These are phyloP conservation scores for Ginglymostoma cirratum DNA, from an alignment of 2,113 vertebrate genomes.

Conservation along the genomic window DNA sequence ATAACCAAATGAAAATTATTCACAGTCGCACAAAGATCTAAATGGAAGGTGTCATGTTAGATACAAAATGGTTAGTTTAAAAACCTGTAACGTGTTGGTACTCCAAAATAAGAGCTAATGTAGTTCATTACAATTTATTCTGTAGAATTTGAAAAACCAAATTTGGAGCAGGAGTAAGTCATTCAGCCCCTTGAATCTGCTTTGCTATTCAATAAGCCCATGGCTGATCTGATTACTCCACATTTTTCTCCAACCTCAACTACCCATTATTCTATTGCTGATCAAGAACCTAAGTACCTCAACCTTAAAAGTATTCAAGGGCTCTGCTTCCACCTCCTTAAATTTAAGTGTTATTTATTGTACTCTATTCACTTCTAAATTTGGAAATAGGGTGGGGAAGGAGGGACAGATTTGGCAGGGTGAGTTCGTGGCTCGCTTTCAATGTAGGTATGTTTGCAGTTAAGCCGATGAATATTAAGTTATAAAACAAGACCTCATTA, in stretches of 20 bases:
- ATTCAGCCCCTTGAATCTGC: too few relatives aligned
- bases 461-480: neutral
- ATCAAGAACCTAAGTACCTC: too few relatives aligned
- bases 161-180: too few relatives aligned
- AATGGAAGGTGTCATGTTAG: neutral
- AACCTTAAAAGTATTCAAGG: too few relatives aligned
- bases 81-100: neutral
- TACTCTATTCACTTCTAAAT: too few relatives aligned
- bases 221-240: too few relatives aligned
- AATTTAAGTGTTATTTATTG: neutral
- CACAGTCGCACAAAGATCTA: neutral
- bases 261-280: too few relatives aligned
- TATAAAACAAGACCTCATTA: neutral
- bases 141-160: neutral
- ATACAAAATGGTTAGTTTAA: neutral
- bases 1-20: neutral
- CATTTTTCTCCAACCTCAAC: too few relatives aligned
- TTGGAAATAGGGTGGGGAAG: neutral
- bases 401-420: neutral
- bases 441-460: neutral
- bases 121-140: neutral
- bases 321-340: neutral
- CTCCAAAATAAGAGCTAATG: neutral
- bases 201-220: too few relatives aligned
- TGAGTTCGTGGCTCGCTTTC: neutral